phyloP scores from a whole-genome alignment of 2,888 invertebrate species.

The Philaethria dido region DNA sequence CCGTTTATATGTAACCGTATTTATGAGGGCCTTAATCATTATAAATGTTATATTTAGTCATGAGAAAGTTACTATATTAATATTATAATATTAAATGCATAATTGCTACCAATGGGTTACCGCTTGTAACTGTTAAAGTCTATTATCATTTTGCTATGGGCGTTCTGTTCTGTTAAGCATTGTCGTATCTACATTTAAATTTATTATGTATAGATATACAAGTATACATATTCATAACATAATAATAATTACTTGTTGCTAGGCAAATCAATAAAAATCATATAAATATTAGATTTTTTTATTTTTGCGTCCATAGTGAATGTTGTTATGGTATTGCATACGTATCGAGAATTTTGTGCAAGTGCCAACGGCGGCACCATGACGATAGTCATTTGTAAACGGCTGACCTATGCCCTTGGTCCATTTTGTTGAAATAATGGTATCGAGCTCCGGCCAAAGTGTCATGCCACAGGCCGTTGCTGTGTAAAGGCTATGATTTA shows the following conservation, averaged over 20 bases:
- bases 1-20: conserved; percentile 7
- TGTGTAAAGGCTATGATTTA: conserved; percentile 41
- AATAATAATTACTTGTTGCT: not conserved
- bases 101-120: not conserved
- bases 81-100: not conserved
- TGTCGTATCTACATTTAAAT: not conserved
- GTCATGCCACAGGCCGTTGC: conserved; percentile 38
- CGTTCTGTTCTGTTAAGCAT: too few relatives aligned
- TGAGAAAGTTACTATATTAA: not conserved
- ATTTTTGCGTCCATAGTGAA: conserved; percentile 14
- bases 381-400: conserved; percentile 43
- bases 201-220: too few relatives aligned
- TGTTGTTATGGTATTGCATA: conserved; percentile 14
- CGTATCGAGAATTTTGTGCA: conserved; percentile 36
- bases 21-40: conserved; percentile 15
- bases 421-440: conserved; percentile 44
- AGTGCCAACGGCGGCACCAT: conserved; percentile 39
- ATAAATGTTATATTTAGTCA: not conserved
- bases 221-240: too few relatives aligned
- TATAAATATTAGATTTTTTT: not conserved
- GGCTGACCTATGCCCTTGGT: conserved; percentile 41
- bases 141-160: too few relatives aligned
- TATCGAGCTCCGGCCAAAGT: conserved; percentile 41
- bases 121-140: not conserved
- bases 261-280: not conserved